Evolutionary conservation across 1,140 invertebrate species (phyloP).

Genomic region (Plectrocnemia conspersa): DNA sequence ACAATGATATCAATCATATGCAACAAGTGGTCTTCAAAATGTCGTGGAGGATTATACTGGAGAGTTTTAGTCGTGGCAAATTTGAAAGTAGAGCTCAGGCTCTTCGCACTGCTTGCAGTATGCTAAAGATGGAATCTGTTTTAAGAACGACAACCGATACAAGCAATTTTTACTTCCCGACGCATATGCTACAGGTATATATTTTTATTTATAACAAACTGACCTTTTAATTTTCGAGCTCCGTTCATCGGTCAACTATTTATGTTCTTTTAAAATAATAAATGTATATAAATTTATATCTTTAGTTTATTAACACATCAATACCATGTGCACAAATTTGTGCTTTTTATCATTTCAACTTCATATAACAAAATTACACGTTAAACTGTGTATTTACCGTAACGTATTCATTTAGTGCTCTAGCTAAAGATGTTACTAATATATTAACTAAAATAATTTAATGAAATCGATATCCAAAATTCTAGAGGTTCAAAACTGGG

Average conservation of each 20-base stretch:
- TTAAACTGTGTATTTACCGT: too few relatives aligned
- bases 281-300: not conserved
- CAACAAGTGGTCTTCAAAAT: slow-evolving; percentile 58
- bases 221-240: not conserved
- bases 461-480: not conserved
- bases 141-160: slow-evolving; percentile 46
- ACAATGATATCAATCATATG: too few relatives aligned
- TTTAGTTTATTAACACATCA: not conserved
- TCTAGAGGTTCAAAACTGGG: too few relatives aligned
- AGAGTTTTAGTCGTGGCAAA: slow-evolving; percentile 51
- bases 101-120: slow-evolving; percentile 60
- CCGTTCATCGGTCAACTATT: too few relatives aligned
- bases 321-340: not conserved
- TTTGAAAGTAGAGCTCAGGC: slow-evolving; percentile 56
- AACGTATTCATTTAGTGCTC: too few relatives aligned
- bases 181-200: slow-evolving; percentile 54
- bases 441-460: too few relatives aligned
- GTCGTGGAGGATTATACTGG: slow-evolving; percentile 51
- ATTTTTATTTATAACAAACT: slow-evolving; percentile 1
- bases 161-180: slow-evolving; percentile 56
- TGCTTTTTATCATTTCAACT: too few relatives aligned
- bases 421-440: too few relatives aligned
- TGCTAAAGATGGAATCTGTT: slow-evolving; percentile 62
- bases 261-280: not conserved
- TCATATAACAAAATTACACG: too few relatives aligned